Percentiles rank a stretch among this genome's conserved stretches.
phyloP scores from a whole-genome alignment of 2,113 vertebrate genomes.

The Sinosuthora webbiana region DNA sequence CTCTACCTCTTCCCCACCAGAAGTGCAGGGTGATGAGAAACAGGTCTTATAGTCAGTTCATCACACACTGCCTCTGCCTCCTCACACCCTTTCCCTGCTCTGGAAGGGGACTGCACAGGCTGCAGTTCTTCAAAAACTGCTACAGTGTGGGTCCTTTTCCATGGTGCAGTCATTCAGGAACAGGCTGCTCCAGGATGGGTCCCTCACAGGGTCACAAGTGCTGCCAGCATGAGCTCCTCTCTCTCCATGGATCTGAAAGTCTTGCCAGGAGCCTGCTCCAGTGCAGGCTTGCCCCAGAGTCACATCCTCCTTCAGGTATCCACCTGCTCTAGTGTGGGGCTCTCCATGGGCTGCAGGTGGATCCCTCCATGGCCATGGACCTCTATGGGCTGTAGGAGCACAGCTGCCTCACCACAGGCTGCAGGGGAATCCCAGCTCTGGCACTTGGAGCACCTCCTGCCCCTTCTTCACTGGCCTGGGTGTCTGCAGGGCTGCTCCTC shows the following conservation, averaged over 20 bases:
- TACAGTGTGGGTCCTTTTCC: neutral
- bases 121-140: neutral
- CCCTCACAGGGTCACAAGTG: neutral
- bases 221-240: neutral
- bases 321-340: accelerated
- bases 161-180: neutral
- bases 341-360: neutral
- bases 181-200: neutral
- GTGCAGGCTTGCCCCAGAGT: neutral
- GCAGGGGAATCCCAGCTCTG: neutral
- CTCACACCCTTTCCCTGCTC: neutral
- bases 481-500: neutral
- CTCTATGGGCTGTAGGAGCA: neutral
- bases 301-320: neutral
- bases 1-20: neutral
- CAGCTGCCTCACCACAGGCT: neutral
- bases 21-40: neutral
- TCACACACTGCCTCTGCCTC: neutral
- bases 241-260: neutral
- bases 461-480: neutral
- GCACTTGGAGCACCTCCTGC: neutral
- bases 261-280: neutral
- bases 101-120: neutral
- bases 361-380: neutral
- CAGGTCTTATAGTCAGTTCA: neutral